Evolutionary conservation across 2,888 invertebrate species (phyloP).

Genomic region (Limnephilus rhombicus): DNA sequence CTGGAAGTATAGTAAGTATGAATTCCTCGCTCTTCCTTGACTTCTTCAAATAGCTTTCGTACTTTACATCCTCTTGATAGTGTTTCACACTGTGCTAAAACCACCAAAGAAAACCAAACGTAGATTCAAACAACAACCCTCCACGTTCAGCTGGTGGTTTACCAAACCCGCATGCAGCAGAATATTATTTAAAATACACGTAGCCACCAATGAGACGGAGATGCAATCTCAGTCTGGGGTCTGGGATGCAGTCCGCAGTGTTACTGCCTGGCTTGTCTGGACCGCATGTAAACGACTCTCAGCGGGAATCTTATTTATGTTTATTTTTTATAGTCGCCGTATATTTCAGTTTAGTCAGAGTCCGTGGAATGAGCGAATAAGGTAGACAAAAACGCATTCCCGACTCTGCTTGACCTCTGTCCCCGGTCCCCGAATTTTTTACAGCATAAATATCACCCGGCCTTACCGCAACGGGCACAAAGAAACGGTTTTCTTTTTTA

Average conservation of each 20-base stretch:
- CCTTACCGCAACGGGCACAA: background rate
- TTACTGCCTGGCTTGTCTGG: background rate
- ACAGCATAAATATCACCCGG: background rate
- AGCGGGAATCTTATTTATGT: slow-evolving; percentile 21
- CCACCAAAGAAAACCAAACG: background rate
- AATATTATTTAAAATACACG: background rate
- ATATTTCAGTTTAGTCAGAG: slow-evolving; percentile 16
- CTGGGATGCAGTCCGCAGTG: background rate
- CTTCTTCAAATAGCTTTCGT: too few relatives aligned
- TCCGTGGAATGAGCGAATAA: background rate
- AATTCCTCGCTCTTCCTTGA: too few relatives aligned
- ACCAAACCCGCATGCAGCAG: background rate
- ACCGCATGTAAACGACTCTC: background rate
- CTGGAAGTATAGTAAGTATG: too few relatives aligned
- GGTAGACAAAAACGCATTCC: background rate
- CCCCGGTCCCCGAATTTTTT: background rate
- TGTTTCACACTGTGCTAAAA: background rate
- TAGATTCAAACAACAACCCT: background rate
- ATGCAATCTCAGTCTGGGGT: background rate
- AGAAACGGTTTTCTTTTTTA: too few relatives aligned
- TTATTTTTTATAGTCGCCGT: slow-evolving; percentile 30
- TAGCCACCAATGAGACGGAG: background rate
- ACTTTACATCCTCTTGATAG: background rate
- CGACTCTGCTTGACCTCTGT: background rate
- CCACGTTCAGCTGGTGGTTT: background rate